These are phyloP conservation scores for Galemys pyrenaicus DNA, from an alignment of 2,113 vertebrate genomes.

Conservation along the genomic window DNA sequence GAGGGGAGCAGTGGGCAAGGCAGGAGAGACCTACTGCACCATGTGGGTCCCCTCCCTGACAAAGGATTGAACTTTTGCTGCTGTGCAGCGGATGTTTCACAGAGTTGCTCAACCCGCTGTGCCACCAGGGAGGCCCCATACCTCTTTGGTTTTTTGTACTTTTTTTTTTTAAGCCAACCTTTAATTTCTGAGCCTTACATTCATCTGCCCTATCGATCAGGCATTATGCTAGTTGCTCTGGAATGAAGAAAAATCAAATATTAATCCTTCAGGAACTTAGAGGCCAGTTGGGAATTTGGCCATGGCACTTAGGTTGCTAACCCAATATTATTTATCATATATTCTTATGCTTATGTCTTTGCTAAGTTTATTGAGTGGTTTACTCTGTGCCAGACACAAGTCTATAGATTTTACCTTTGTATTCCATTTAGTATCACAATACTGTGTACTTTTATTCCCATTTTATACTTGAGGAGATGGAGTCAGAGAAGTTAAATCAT, in stretches of 20 bases:
- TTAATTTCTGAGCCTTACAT: constrained; percentile 19
- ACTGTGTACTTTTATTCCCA: neutral
- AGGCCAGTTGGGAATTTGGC: neutral
- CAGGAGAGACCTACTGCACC: too few species aligned
- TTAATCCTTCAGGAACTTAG: neutral
- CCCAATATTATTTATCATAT: neutral
- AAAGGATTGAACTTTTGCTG: too few species aligned
- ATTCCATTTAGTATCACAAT: neutral
- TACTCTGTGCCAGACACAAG: constrained; percentile 6
- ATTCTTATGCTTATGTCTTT: constrained; percentile 4
- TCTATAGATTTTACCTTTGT: constrained; percentile 27
- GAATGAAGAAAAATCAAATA: neutral
- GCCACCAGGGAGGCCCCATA: too few species aligned
- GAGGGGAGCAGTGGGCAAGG: too few species aligned
- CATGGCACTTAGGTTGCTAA: neutral
- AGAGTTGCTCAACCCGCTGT: too few species aligned
- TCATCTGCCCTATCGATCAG: neutral
- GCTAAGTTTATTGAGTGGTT: neutral
- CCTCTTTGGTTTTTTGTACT: neutral
- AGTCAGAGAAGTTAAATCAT: neutral
- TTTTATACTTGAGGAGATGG: neutral
- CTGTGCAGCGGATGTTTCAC: too few species aligned
- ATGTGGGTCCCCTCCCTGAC: too few species aligned
- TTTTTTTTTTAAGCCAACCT: neutral
- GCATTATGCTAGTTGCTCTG: neutral